phyloP scores from a whole-genome alignment of 1,140 invertebrate genomes.

The Latrodectus geometricus region DNA sequence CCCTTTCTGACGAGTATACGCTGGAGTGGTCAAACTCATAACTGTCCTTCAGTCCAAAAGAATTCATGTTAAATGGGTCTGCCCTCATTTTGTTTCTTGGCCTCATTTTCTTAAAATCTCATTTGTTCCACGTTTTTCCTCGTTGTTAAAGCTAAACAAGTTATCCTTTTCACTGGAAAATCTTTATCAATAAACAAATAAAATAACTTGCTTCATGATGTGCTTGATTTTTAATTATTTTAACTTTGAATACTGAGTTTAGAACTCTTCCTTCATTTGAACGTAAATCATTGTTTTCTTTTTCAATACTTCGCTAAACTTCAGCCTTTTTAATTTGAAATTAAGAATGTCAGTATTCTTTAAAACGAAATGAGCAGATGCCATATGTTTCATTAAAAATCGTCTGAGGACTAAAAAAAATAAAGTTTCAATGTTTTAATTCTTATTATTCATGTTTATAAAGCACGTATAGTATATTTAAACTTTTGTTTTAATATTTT shows the following conservation, averaged over 20 bases:
- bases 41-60: not conserved
- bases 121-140: not conserved
- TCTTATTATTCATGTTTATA: too few species aligned
- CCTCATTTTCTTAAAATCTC: not conserved
- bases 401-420: too few species aligned
- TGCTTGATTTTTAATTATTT: too few species aligned
- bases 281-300: not conserved
- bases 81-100: constrained; percentile 2
- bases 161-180: not conserved
- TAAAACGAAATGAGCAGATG: too few species aligned
- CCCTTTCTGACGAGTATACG: not conserved
- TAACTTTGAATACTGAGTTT: not conserved
- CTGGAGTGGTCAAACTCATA: not conserved
- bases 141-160: not conserved
- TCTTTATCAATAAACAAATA: not conserved
- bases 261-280: not conserved
- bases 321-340: too few species aligned
- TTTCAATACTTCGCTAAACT: not conserved
- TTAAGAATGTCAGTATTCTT: too few species aligned
- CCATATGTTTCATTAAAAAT: too few species aligned
- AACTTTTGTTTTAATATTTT: too few species aligned
- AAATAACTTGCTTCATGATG: not conserved
- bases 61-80: not conserved
- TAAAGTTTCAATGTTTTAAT: too few species aligned
- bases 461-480: too few species aligned